These are phyloP conservation scores for Lasiurus borealis DNA, from an alignment of 2,113 vertebrate species.

Conservation along the genomic window DNA sequence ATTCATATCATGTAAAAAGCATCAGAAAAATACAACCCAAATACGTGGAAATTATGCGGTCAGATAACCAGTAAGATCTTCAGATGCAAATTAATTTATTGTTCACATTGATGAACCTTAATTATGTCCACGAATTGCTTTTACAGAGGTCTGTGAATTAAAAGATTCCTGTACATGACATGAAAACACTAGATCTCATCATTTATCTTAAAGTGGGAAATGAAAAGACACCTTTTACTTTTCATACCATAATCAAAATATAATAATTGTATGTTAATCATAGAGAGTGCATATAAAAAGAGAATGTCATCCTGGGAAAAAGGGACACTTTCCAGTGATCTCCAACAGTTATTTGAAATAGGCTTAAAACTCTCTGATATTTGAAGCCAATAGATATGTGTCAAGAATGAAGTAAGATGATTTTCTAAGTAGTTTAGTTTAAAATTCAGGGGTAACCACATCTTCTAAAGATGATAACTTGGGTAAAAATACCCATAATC, in stretches of 20 bases:
- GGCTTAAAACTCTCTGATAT: not conserved
- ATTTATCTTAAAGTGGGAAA: not conserved
- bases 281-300: not conserved
- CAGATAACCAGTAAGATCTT: constrained; percentile 58
- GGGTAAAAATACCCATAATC: not conserved
- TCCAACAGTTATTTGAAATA: not conserved
- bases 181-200: not conserved
- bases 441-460: not conserved
- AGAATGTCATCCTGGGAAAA: not conserved
- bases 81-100: constrained; percentile 62
- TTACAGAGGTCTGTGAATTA: constrained; percentile 38
- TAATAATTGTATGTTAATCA: not conserved
- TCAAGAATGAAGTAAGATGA: not conserved
- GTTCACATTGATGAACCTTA: constrained; percentile 43
- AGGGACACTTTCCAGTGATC: not conserved
- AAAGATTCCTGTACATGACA: not conserved
- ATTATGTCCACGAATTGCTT: not conserved
- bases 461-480: not conserved
- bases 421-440: not conserved
- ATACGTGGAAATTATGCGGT: constrained; percentile 13
- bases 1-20: constrained; percentile 21
- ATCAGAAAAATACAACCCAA: not conserved
- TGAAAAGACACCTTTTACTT: constrained; percentile 29
- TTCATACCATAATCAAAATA: not conserved
- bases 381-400: not conserved